These are phyloP conservation scores for Portevinia maculata DNA, from an alignment of 2,888 invertebrate species.

Conservation along the genomic window DNA sequence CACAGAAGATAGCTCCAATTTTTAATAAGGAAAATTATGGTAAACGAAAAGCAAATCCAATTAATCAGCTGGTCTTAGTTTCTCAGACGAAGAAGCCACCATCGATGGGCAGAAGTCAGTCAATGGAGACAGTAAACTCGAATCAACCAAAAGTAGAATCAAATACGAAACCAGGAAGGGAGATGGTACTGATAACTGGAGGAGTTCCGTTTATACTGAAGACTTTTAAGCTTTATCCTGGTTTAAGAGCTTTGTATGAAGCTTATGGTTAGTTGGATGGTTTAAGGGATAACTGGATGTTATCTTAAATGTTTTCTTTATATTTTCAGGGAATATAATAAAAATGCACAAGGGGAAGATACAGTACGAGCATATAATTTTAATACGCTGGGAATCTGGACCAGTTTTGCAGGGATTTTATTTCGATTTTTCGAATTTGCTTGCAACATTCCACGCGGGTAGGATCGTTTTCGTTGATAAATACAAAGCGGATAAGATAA, in stretches of 20 bases:
- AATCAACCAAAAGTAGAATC: neutral
- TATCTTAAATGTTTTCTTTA: neutral
- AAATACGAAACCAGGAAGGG: conserved; percentile 15
- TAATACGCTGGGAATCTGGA: conserved; percentile 78
- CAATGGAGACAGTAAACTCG: neutral
- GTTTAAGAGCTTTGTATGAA: conserved; percentile 78
- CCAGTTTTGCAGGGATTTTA: conserved; percentile 80
- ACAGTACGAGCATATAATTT: conserved; percentile 76
- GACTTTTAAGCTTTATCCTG: conserved; percentile 72
- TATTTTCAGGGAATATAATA: conserved; percentile 78
- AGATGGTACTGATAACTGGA: conserved; percentile 45
- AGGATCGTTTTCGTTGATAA: conserved; percentile 7
- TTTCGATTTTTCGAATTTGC: conserved; percentile 78
- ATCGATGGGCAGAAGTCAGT: neutral
- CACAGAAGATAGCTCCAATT: conserved; percentile 59
- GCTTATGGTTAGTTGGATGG: conserved; percentile 77
- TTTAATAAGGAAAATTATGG: conserved; percentile 46
- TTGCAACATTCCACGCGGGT: conserved; percentile 64
- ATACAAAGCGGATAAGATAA: neutral
- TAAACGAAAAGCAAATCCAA: conserved; percentile 28
- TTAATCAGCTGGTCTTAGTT: conserved; percentile 46
- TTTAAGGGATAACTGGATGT: neutral
- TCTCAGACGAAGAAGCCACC: conserved; percentile 13
- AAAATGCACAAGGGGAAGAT: conserved; percentile 78
- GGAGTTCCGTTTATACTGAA: conserved; percentile 51